Evolutionary conservation across 2,888 invertebrate genomes (phyloP).

Genomic region (Copidosoma aretas): DNA sequence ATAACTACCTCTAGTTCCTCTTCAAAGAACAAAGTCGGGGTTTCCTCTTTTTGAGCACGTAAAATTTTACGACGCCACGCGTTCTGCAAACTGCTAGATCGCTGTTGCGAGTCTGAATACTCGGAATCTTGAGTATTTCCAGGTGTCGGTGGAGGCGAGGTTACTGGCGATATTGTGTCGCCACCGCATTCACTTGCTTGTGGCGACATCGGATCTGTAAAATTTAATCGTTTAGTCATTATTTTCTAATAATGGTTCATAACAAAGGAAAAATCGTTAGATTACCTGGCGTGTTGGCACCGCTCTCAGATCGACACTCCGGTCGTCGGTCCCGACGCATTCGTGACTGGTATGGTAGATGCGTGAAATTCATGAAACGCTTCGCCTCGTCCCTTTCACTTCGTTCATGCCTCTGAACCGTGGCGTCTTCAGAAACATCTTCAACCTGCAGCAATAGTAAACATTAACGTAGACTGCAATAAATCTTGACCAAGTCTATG

Average conservation of each 20-base stretch:
- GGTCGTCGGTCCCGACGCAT: conserved; percentile 71
- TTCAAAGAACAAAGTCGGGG: conserved; percentile 45
- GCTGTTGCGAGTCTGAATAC: conserved; percentile 50
- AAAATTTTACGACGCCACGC: conserved; percentile 56
- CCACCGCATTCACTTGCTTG: conserved; percentile 63
- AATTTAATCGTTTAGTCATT: not conserved
- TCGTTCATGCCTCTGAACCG: conserved; percentile 75
- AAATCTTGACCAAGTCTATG: not conserved
- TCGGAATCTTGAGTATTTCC: conserved; percentile 56
- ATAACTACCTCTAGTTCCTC: conserved; percentile 58
- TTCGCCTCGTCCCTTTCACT: conserved; percentile 83
- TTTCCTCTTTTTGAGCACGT: conserved; percentile 55
- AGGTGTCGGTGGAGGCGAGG: conserved; percentile 66
- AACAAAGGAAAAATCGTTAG: not conserved
- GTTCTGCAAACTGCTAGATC: conserved; percentile 55
- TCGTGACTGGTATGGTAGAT: conserved; percentile 62
- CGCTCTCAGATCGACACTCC: conserved; percentile 73
- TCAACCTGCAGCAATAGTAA: conserved; percentile 66
- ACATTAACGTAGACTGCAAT: not conserved
- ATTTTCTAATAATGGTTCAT: not conserved
- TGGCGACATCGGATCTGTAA: conserved; percentile 70
- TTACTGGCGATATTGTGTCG: conserved; percentile 62
- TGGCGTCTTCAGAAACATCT: conserved; percentile 80
- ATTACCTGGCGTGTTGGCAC: conserved; percentile 73
- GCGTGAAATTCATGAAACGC: conserved; percentile 71